Evolutionary conservation across 2,797 vertebrate species (phyloP).

Genomic region (Alcedo quadribrachys): DNA sequence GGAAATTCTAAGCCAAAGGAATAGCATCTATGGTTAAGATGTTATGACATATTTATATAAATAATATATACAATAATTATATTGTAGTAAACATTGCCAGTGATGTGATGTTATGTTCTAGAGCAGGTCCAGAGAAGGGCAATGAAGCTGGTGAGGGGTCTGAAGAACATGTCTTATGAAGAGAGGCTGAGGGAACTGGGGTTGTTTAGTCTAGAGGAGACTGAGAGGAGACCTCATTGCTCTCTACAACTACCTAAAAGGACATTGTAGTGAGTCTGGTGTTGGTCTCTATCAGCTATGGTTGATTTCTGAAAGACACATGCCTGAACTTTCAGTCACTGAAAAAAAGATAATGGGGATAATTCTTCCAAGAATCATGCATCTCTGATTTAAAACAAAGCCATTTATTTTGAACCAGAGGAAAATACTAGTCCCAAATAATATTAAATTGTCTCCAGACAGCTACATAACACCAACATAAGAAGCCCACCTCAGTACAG

Average conservation of each 20-base stretch:
- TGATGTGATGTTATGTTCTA: not conserved
- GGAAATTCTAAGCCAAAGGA: not conserved
- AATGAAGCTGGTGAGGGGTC: too few species aligned
- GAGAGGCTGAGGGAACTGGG: too few species aligned
- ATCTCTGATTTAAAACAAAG: not conserved
- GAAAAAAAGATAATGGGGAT: not conserved
- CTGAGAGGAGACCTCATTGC: too few species aligned
- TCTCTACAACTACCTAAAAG: too few species aligned
- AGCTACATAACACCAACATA: not conserved
- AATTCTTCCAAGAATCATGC: not conserved
- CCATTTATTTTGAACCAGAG: constrained; percentile 31
- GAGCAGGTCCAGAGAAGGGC: too few species aligned
- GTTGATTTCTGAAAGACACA: not conserved
- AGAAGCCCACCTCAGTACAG: not conserved
- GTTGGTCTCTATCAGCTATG: not conserved
- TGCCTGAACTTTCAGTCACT: constrained; percentile 12
- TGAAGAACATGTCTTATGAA: too few species aligned
- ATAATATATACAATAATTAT: too few species aligned
- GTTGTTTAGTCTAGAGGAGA: too few species aligned
- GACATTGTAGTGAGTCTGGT: too few species aligned
- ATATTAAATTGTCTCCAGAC: constrained; percentile 18
- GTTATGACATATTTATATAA: not conserved
- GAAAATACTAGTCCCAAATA: constrained; percentile 54
- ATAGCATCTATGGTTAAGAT: not conserved
- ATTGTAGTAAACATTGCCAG: not conserved